These are phyloP conservation scores for Thripadectes ignobilis DNA, from an alignment of 2,797 vertebrate genomes.

Conservation along the genomic window DNA sequence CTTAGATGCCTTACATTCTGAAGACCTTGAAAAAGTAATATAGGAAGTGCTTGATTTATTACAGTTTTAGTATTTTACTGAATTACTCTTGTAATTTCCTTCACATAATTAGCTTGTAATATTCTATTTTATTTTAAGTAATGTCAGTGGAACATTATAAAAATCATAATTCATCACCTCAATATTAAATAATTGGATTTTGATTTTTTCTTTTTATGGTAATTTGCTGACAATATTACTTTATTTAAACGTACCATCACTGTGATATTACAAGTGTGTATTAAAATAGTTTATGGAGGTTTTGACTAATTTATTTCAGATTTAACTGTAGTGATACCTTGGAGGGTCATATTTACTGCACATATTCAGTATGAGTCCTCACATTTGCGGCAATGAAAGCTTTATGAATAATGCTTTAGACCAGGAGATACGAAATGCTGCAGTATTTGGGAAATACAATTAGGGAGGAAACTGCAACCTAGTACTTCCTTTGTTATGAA, in stretches of 20 bases:
- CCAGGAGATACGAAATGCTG: neutral
- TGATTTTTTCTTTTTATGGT: slow-evolving; percentile 25
- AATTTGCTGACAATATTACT: slow-evolving; percentile 27
- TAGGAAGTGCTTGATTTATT: slow-evolving; percentile 9
- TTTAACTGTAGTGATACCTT: neutral
- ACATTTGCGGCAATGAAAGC: slow-evolving; percentile 4
- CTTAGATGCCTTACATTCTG: neutral
- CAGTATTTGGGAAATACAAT: neutral
- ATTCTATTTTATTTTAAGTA: slow-evolving; percentile 41
- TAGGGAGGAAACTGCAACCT: neutral
- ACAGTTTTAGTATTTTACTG: neutral
- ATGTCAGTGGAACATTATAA: slow-evolving; percentile 5
- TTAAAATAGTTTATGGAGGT: slow-evolving; percentile 1
- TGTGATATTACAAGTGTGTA: neutral
- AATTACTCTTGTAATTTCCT: slow-evolving; percentile 11
- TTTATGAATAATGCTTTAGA: neutral
- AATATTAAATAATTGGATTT: neutral
- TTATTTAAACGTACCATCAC: slow-evolving; percentile 5
- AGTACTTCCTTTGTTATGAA: neutral
- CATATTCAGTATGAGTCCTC: neutral
- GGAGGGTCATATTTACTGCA: slow-evolving; percentile 7
- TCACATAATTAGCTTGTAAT: slow-evolving; percentile 13
- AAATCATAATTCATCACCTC: slow-evolving; percentile 34
- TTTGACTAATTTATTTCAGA: slow-evolving; percentile 36
- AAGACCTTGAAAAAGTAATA: slow-evolving; percentile 3